phyloP scores from a whole-genome alignment of 1,140 invertebrate species.

The Galendromus occidentalis region DNA sequence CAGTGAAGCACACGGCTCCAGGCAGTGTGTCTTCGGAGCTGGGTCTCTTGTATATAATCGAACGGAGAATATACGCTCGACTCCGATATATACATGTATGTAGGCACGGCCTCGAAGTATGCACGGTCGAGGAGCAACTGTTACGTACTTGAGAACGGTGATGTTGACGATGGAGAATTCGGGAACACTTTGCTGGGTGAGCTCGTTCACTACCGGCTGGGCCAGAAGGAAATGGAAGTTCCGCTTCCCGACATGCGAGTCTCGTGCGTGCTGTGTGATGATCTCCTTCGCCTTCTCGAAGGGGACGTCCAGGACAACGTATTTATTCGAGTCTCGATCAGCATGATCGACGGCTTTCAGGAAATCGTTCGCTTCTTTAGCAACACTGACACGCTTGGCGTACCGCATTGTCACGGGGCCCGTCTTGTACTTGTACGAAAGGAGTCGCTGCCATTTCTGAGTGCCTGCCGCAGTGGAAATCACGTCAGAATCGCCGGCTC shows the following conservation, averaged over 20 bases:
- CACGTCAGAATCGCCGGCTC: constrained; percentile 2
- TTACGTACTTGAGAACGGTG: constrained; percentile 1
- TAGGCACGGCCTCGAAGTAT: no score
- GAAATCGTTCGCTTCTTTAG: constrained; percentile 28
- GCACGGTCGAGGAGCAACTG: no score
- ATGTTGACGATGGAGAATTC: constrained; percentile 5
- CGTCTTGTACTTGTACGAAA: constrained; percentile 55
- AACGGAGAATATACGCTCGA: no score
- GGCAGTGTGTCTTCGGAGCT: no score
- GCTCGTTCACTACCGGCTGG: constrained; percentile 44
- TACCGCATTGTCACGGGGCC: constrained; percentile 36
- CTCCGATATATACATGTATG: no score
- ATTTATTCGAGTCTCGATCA: constrained; percentile 35
- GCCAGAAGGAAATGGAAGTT: constrained; percentile 79
- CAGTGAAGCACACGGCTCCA: no score
- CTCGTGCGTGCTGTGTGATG: constrained; percentile 60
- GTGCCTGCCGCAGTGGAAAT: constrained; percentile 43
- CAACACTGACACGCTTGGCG: constrained; percentile 27
- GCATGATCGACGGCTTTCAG: constrained; percentile 23
- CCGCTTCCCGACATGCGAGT: constrained; percentile 56
- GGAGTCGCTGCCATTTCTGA: constrained; percentile 64
- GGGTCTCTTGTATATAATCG: no score
- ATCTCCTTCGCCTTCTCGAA: constrained; percentile 67
- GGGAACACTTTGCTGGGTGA: neutral
- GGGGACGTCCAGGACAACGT: constrained; percentile 67